These are phyloP conservation scores for Apotomis betuletana DNA, from an alignment of 2,888 invertebrate species.

Conservation along the genomic window DNA sequence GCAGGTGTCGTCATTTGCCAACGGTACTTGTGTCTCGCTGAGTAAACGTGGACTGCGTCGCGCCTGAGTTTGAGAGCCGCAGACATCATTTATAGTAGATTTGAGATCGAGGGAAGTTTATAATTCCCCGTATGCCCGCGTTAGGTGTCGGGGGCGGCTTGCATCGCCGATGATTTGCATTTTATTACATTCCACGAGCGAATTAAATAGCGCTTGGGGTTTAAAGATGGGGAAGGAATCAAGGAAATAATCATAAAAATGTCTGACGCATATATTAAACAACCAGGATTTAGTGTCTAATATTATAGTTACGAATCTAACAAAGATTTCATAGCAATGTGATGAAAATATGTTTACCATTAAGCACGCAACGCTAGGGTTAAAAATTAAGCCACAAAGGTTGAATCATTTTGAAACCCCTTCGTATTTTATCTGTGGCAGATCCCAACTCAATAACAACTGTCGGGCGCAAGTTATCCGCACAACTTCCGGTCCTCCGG, in stretches of 20 bases:
- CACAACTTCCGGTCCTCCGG: slow-evolving; percentile 43
- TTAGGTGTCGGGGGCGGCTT: slow-evolving; percentile 21
- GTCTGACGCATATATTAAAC: too few species aligned
- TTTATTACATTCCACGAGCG: slow-evolving; percentile 33
- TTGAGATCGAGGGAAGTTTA: slow-evolving; percentile 24
- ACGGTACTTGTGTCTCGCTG: too few species aligned
- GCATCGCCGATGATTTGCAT: slow-evolving; percentile 34
- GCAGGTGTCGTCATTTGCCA: too few species aligned
- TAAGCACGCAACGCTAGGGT: too few species aligned
- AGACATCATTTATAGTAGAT: slow-evolving; percentile 11
- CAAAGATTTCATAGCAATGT: too few species aligned
- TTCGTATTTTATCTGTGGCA: slow-evolving; percentile 19
- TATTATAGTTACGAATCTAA: too few species aligned
- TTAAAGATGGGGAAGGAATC: background rate
- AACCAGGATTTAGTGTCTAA: too few species aligned
- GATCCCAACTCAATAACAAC: slow-evolving; percentile 32
- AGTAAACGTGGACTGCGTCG: too few species aligned
- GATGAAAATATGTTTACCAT: too few species aligned
- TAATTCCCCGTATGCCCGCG: slow-evolving; percentile 30
- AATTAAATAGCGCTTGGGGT: slow-evolving; percentile 18
- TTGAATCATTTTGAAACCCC: background rate
- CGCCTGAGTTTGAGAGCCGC: slow-evolving; percentile 22
- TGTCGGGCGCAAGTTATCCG: slow-evolving; percentile 34
- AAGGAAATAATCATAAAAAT: background rate
- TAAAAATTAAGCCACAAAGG: too few species aligned